Percentiles rank a stretch among this genome's conserved stretches.
phyloP scores from a whole-genome alignment of 2,888 invertebrate genomes.

The Enoplolaimus lenunculus region DNA sequence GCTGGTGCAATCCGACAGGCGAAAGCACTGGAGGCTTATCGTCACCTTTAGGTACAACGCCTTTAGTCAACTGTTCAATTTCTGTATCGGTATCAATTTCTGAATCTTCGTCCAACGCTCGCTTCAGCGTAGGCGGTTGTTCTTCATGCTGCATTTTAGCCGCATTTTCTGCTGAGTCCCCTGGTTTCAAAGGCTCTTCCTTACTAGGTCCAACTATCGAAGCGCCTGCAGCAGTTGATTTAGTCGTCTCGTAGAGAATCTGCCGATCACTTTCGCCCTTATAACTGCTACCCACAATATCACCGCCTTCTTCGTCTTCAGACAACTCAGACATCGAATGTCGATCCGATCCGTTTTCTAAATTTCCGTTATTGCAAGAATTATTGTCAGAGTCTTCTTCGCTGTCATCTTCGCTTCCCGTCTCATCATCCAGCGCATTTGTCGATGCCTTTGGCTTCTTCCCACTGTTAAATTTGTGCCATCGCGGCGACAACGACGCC shows the following conservation, averaged over 20 bases:
- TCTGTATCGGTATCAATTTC: constrained; percentile 17
- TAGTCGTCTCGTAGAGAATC: not conserved
- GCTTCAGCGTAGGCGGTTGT: not conserved
- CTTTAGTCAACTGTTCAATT: constrained; percentile 16
- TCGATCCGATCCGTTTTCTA: too few relatives aligned
- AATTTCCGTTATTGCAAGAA: too few relatives aligned
- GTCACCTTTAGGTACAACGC: not conserved
- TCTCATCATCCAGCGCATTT: not conserved
- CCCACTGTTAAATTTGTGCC: not conserved
- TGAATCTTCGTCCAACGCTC: not conserved
- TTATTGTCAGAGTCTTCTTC: too few relatives aligned
- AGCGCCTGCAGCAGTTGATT: not conserved
- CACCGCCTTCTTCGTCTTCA: not conserved
- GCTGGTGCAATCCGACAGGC: constrained; percentile 6
- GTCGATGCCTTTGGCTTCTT: not conserved
- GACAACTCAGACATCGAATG: not conserved
- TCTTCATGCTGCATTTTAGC: not conserved
- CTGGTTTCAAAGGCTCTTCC: not conserved
- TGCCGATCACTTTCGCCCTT: not conserved
- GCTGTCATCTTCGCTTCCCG: not conserved
- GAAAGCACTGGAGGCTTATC: constrained; percentile 16
- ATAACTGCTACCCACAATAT: not conserved
- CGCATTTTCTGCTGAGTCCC: not conserved
- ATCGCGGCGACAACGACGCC: not conserved
- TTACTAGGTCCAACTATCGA: too few relatives aligned